Percentiles rank a stretch among this genome's conserved stretches.
Evolutionary conservation across 2,113 vertebrate genomes (phyloP).

Genomic region (Pogona vitticeps): DNA sequence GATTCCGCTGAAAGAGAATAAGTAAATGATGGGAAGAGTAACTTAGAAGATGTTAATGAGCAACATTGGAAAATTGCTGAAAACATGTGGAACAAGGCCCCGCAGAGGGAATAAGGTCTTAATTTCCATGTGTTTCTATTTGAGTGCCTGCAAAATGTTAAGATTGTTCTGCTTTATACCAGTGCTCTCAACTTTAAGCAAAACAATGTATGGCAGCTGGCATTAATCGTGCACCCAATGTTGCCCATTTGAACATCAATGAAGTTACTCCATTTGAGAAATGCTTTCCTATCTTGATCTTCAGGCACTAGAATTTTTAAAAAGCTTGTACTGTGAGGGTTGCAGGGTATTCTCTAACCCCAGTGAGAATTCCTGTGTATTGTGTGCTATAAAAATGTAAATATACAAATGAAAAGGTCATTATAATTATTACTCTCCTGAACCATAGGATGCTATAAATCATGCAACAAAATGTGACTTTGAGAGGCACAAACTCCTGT

Average conservation of each 20-base stretch:
- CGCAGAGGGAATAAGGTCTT: background rate
- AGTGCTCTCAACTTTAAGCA: background rate
- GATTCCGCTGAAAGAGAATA: background rate
- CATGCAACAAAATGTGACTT: background rate
- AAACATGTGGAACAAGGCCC: background rate
- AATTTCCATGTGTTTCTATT: background rate
- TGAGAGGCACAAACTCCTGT: background rate
- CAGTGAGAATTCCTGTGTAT: too few relatives aligned
- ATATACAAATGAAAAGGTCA: too few relatives aligned
- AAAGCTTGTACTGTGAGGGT: too few relatives aligned
- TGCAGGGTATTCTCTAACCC: too few relatives aligned
- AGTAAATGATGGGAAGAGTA: background rate
- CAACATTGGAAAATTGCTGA: background rate
- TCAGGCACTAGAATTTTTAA: too few relatives aligned
- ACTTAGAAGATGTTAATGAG: background rate
- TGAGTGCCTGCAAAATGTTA: background rate
- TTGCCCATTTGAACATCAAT: background rate
- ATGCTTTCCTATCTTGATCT: background rate
- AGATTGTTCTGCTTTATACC: background rate
- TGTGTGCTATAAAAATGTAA: too few relatives aligned
- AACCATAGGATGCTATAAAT: too few relatives aligned
- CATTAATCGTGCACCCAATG: background rate
- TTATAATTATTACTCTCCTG: too few relatives aligned
- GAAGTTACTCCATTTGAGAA: background rate
- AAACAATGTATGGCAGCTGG: background rate